A percentile compares a stretch with the other conserved stretches of the same genome.
These are phyloP conservation scores for Drosophila jambulina DNA, from an alignment of 1,140 invertebrate species.

Conservation along the genomic window DNA sequence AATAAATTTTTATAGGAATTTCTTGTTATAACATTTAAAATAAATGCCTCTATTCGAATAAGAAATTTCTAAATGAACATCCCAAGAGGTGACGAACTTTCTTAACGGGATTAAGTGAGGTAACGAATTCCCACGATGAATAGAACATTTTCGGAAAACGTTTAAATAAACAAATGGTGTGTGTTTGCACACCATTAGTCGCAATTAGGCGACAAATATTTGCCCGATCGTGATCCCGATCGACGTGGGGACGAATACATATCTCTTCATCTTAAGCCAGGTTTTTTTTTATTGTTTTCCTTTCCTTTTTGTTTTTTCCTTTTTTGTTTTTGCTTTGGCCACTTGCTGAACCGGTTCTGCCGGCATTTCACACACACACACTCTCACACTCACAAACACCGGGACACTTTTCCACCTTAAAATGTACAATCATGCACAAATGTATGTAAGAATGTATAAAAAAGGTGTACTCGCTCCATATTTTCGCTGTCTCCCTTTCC, in stretches of 20 bases:
- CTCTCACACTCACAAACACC: constrained; percentile 30
- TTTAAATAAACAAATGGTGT: constrained; percentile 1
- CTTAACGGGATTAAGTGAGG: neutral
- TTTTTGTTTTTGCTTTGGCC: constrained; percentile 62
- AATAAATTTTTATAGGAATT: neutral
- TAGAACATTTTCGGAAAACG: neutral
- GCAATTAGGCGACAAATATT: constrained; percentile 30
- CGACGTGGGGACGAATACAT: constrained; percentile 37
- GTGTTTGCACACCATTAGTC: constrained; percentile 10
- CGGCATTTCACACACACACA: constrained; percentile 63
- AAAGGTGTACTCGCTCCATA: constrained; percentile 23
- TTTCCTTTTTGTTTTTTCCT: constrained; percentile 29
- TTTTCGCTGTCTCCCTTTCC: constrained; percentile 13
- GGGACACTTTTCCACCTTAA: constrained; percentile 46
- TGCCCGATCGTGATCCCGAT: constrained; percentile 36
- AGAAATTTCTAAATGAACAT: too few species aligned
- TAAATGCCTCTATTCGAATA: neutral
- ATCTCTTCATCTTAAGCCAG: constrained; percentile 9
- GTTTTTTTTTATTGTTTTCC: constrained; percentile 32
- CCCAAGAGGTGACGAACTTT: neutral
- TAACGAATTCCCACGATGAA: neutral
- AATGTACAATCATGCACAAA: constrained; percentile 7
- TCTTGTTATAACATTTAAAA: neutral
- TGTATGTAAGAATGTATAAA: neutral
- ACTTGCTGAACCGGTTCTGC: constrained; percentile 79